Base-by-base conservation (phyloP, 2,888 invertebrate genomes). In the Hecatera dysodea region DNA sequence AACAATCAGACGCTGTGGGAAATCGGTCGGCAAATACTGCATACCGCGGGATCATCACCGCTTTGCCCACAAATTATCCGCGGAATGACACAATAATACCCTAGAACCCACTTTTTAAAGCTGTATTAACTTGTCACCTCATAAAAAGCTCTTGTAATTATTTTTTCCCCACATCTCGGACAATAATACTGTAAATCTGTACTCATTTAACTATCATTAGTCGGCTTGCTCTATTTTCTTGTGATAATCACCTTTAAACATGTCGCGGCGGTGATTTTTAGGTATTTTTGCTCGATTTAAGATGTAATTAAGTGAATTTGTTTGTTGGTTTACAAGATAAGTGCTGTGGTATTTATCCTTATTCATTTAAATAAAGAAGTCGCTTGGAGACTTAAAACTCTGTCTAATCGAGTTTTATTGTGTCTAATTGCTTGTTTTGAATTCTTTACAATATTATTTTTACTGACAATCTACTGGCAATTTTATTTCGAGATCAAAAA, bases 171-270 rank as follows among this genome's bases (percentile, higher is more conserved):
- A 61, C 80, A 67, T 85, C 75, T 71, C 69, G 78, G 77, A 90
- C 87, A 87, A 88, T 87, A 86, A 85, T 86, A 83, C 72, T 68
- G 85, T 91, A 90, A 91, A 91, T 90, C 86, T 85, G 82, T 75
- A 63, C 88, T 91, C 90, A 92, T 92, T 92, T 91, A 90, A 88
- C 89, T 89, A 88, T 84, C 90, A 91, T 92, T 92, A 91, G 80
- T 76, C 64, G 56, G 67, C 67, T 80, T 84, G 82, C 80, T 83
- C 83, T 87, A 87, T 88, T 87, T 86, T 82, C 82, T 81, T 66
- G 69, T 63, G 67, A 67, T 67, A 65, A 75, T 79, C 82, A 78
- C 73, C 78, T 79, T 86, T 83, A 83, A n/a, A 78, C 73, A 85
- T 84, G 85, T 86, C 82, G 15, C 36, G 68, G 65, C 70, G 60